Base-by-base conservation (phyloP, 2,888 invertebrate species). In the Apamea anceps region DNA sequence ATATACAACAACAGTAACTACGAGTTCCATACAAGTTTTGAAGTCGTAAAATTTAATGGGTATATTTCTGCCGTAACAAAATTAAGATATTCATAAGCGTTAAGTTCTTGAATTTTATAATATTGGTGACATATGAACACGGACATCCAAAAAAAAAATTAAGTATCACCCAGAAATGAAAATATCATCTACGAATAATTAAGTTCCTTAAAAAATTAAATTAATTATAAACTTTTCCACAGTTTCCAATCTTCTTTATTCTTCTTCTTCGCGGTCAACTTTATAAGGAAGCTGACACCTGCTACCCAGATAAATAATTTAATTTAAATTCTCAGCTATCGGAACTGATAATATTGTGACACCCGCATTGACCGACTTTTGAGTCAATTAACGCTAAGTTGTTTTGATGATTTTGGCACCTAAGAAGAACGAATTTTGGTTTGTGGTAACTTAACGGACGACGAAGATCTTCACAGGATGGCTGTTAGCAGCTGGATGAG, bases 371-470 rank as follows among this genome's bases (percentile, higher is more conserved):
- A 42, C 57, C 54, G 62, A 67, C 51, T 57, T 70, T 66, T 45
- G 42, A 66, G 15, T 42, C 66, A 76, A 85, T 72, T 78, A 77
- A 79, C 62, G 13, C 48, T 72, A 78, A 80, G 68, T 72, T 77
- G 66, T 75, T 78, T 85, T 77, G 82, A 85, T 70, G 74, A 51
- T 74, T 78, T 75, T 74, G 74, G 48, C 72, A 51, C 62, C 25
- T 28, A 25, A 45, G 71, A 65, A 75, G 57, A 79, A 48, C 18
- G 25, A 87, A 77, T 70, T 84, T 68, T 28, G 32, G 25, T 84
- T 79, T 70, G 62, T 7, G 65, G 67, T 60, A 25, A 70, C 18
- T 79, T 73, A 67, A 51, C 42, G 32, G 72, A 63, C 1, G 18
- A 51, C 5, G 48, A 48, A 2, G 48, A 48, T 48, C 48, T 48